Percentiles rank a stretch among this genome's conserved stretches.
phyloP scores from a whole-genome alignment of 2,113 vertebrate species.

The Osmerus mordax region DNA sequence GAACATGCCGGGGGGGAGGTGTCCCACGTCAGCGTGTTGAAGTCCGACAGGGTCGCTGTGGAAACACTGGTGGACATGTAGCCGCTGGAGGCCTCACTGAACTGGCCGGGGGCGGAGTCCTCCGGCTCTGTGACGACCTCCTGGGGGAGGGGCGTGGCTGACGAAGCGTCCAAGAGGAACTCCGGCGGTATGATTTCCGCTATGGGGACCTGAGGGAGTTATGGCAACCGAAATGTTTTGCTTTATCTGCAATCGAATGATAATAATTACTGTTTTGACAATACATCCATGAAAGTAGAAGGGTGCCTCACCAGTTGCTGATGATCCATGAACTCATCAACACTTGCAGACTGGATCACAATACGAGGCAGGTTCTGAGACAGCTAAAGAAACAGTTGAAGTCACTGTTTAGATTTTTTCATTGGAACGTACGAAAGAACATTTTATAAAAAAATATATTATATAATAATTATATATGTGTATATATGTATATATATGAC shows the following conservation, averaged over 20 bases:
- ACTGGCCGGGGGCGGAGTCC: slow-evolving; percentile 73
- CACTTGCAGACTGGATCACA: slow-evolving; percentile 68
- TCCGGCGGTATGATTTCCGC: slow-evolving; percentile 30
- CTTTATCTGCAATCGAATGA: not conserved
- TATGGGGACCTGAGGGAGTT: slow-evolving; percentile 57
- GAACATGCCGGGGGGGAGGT: not conserved
- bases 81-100: slow-evolving; percentile 82
- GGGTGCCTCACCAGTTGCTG: slow-evolving; percentile 53
- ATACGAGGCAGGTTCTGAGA: slow-evolving; percentile 64
- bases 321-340: slow-evolving; percentile 56
- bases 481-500: too few species aligned
- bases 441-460: not conserved
- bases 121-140: slow-evolving; percentile 38
- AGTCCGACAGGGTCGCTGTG: slow-evolving; percentile 78
- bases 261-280: not conserved
- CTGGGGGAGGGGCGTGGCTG: slow-evolving; percentile 55
- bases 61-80: slow-evolving; percentile 87
- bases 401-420: not conserved
- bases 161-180: slow-evolving; percentile 24
- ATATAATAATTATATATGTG: too few species aligned
- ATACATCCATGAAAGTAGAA: too few species aligned
- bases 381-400: not conserved
- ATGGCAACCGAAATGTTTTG: slow-evolving; percentile 4
- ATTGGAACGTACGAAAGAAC: not conserved
- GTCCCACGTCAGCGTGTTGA: slow-evolving; percentile 68